Evolutionary conservation across 2,113 vertebrate genomes (phyloP).

Genomic region (Cephalopholis sonnerati): DNA sequence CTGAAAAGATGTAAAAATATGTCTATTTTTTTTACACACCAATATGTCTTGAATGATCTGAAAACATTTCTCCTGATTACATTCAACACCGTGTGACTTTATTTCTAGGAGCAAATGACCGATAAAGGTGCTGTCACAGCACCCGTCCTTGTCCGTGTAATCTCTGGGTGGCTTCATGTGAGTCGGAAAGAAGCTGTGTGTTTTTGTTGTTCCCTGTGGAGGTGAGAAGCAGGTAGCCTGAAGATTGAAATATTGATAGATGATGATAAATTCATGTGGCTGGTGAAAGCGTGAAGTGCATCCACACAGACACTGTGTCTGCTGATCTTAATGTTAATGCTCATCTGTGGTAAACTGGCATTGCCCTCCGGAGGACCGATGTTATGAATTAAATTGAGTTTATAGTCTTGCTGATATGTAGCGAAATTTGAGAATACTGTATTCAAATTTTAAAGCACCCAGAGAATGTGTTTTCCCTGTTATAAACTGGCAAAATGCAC

Average conservation of each 20-base stretch:
- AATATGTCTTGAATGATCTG: slow-evolving; percentile 4
- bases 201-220: slow-evolving; percentile 66
- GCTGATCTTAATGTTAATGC: slow-evolving; percentile 8
- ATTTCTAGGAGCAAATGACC: not conserved
- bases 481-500: not conserved
- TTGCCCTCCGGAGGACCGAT: not conserved
- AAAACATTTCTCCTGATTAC: not conserved
- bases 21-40: not conserved
- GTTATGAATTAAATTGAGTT: slow-evolving; percentile 6
- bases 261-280: slow-evolving; percentile 79
- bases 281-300: slow-evolving; percentile 43
- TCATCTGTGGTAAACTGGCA: not conserved
- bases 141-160: not conserved
- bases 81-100: not conserved
- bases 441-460: not conserved
- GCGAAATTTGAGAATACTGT: not conserved
- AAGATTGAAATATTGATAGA: slow-evolving; percentile 82
- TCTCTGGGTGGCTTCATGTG: slow-evolving; percentile 10
- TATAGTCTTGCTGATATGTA: not conserved
- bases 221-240: slow-evolving; percentile 67
- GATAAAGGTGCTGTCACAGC: not conserved
- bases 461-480: not conserved
- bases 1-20: no score
- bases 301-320: slow-evolving; percentile 25
- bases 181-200: slow-evolving; percentile 35